Evolutionary conservation across 2,113 vertebrate species (phyloP), one percentile per base, ranked within the genome.

Genomic region (Budorcas taxicolor): DNA sequence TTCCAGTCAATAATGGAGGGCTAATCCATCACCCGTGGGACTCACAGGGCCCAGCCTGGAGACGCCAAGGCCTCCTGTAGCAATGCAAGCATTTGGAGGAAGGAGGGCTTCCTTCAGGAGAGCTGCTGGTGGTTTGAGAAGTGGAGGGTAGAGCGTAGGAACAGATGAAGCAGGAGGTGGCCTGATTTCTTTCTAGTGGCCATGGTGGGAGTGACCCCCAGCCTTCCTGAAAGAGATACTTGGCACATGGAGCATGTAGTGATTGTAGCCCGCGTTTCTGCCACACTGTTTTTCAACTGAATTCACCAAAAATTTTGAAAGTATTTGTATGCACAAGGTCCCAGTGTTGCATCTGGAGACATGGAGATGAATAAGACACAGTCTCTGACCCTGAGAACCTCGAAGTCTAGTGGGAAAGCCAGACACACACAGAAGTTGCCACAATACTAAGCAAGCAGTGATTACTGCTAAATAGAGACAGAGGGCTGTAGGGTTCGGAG

Each of bases 311-410:
- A 43, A 16, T 13, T 14, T 58, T 87, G 74, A 33, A 62, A 93
- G 67, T 78, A 45, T 86, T 91, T 76, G 36, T 84, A 40, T 89
- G 62, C 12, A 17, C 36, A 80, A 94, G 74, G 74, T 93, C 74
- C 50, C 80, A 40, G 25, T 92, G 81, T 84, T 83, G 86, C 74
- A 91, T 53, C 60, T 94, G 62, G 82, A 97, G 86, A 95, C 17
- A 52, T 1, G 19, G 33, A 97, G 94, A 95, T 83, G 84, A 97
- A 74, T 81, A 95, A 89, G 86, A 83, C 55, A 33, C 0, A 25
- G n/a, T 81, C 40, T 81, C 83, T 96, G 87, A 95, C 78, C 50
- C 93, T 58, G 40, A 93, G 88, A 96, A 86, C 82, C 78, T 64
- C 45, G 4, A 53, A 78, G 43, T 91, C 93, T 86, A 36, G 31